phyloP scores from a whole-genome alignment of 2,888 invertebrate species.

The Drosophila crucigera region DNA sequence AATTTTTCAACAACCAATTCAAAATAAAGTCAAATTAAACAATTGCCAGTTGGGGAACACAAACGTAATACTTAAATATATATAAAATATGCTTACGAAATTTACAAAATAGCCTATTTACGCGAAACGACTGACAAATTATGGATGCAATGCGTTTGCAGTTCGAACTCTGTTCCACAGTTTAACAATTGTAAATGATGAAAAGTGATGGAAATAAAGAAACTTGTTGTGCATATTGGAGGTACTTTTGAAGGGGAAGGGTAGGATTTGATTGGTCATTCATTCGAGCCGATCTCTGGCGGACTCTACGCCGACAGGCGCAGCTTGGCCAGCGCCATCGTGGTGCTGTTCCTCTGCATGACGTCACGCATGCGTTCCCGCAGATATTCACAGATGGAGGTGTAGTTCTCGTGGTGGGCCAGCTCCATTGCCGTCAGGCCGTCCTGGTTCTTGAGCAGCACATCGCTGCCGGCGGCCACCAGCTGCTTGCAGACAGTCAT shows the following conservation, averaged over 20 bases:
- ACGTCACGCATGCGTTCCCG: constrained; percentile 80
- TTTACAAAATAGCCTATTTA: constrained; percentile 54
- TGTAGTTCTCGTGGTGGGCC: constrained; percentile 86
- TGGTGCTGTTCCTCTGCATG: constrained; percentile 58
- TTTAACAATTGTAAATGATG: constrained; percentile 9
- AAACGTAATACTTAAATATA: constrained; percentile 13
- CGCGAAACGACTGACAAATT: constrained; percentile 28
- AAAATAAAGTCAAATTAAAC: not conserved
- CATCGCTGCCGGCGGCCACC: constrained; percentile 89
- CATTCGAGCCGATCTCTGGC: not conserved
- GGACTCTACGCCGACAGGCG: constrained; percentile 61
- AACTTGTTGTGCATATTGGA: constrained; percentile 65
- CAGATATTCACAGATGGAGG: constrained; percentile 84
- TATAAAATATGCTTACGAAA: constrained; percentile 24
- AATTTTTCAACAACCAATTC: not conserved
- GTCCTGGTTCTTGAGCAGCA: constrained; percentile 90
- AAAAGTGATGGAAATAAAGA: constrained; percentile 40
- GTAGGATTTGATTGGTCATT: constrained; percentile 42
- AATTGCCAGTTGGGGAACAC: not conserved
- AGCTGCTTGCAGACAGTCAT: constrained; percentile 91
- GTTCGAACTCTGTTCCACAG: constrained; percentile 38
- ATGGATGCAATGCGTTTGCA: not conserved
- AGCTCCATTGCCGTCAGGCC: constrained; percentile 89
- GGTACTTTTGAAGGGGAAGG: constrained; percentile 69
- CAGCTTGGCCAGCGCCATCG: constrained; percentile 53